Conservation (phyloP, 1,140 invertebrate genomes). For the Lasioglossum baleicum region DNA sequence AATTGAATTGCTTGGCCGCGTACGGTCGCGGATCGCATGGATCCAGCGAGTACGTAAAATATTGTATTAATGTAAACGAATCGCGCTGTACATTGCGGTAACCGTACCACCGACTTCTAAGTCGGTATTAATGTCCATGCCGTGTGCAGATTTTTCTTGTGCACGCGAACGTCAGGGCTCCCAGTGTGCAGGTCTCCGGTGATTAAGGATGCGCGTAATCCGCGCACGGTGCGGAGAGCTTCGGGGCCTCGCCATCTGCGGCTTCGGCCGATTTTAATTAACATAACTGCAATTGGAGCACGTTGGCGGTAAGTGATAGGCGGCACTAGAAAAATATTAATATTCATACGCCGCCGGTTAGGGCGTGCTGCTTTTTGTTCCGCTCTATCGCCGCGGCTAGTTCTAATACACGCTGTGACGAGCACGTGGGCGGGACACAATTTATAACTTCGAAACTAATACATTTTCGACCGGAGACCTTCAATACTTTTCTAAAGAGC, state of each 20-base stretch:
- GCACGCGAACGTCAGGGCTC: neutral
- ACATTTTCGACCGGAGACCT: no score
- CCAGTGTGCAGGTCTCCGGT: neutral
- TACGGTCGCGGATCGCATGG: no score
- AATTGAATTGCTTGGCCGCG: no score
- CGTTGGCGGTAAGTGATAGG: neutral
- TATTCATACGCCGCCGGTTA: neutral
- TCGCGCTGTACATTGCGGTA: neutral
- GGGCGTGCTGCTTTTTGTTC: no score
- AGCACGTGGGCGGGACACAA: no score
- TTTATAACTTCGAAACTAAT: no score
- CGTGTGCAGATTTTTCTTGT: neutral
- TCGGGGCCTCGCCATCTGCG: neutral
- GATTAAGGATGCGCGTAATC: constrained; percentile 22
- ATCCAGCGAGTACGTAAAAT: no score
- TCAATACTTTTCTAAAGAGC: no score
- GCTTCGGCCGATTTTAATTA: constrained; percentile 1
- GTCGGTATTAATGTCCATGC: neutral
- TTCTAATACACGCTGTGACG: neutral
- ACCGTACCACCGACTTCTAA: neutral
- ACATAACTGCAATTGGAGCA: neutral
- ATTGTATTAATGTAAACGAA: neutral
- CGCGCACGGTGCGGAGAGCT: neutral
- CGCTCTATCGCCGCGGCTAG: no score
- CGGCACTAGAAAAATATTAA: constrained; percentile 2